phyloP scores from a whole-genome alignment of 2,888 invertebrate species.

The Frankliniella fusca region DNA sequence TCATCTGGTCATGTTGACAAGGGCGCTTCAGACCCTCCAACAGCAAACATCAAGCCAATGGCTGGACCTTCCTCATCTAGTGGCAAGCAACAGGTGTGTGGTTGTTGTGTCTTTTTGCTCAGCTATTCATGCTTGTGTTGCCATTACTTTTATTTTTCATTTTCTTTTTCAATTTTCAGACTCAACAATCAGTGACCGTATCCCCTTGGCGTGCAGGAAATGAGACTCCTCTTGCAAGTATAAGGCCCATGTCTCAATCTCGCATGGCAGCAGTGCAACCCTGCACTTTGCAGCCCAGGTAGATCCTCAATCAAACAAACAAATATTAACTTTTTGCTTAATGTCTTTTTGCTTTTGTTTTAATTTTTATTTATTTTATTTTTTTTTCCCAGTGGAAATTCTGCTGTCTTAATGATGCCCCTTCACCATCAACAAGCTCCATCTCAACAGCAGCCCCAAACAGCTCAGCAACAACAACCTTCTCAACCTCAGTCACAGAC shows the following conservation, averaged over 20 bases:
- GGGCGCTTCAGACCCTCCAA: conserved; percentile 60
- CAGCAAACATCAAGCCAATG: conserved; percentile 93
- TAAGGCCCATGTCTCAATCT: conserved; percentile 78
- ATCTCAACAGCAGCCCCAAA: neutral
- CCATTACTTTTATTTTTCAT: neutral
- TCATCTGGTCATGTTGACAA: conserved; percentile 61
- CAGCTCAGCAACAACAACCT: neutral
- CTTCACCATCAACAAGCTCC: conserved; percentile 39
- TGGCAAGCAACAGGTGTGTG: conserved; percentile 39
- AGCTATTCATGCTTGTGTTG: neutral
- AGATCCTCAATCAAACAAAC: conserved; percentile 39
- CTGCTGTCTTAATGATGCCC: conserved; percentile 37
- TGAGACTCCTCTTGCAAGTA: conserved; percentile 86
- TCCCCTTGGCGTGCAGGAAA: conserved; percentile 64
- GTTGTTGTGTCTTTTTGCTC: conserved; percentile 19
- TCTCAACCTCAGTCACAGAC: neutral
- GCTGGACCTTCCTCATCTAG: conserved; percentile 57
- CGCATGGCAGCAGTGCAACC: conserved; percentile 65
- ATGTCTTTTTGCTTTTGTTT: conserved; percentile 28
- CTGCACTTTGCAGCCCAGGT: conserved; percentile 59
- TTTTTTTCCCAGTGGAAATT: conserved; percentile 10
- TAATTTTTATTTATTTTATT: neutral
- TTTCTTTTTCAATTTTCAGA: conserved; percentile 36
- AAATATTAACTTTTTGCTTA: conserved; percentile 33
- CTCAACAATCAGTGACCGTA: conserved; percentile 54